Conservation (phyloP, 2,113 vertebrate genomes). For the Cyprinodon variegatus region DNA sequence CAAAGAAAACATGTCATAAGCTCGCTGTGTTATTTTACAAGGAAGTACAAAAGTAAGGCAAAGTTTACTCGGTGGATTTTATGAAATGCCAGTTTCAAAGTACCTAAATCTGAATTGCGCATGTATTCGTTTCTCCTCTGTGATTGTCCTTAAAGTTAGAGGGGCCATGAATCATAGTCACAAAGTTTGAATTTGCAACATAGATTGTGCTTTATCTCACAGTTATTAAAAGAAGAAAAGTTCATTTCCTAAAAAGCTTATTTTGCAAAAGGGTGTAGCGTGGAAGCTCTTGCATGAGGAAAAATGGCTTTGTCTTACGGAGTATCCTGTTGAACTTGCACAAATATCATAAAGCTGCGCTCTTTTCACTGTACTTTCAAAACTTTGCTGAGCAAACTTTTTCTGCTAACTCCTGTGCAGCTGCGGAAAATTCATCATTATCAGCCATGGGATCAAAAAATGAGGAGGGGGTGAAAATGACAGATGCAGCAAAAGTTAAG, state of each 20-base stretch:
- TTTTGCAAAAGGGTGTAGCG: constrained; percentile 28
- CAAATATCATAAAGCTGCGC: constrained; percentile 59
- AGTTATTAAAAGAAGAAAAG: constrained; percentile 32
- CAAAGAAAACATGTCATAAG: background rate
- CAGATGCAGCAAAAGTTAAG: constrained; percentile 72
- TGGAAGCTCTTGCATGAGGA: constrained; percentile 41
- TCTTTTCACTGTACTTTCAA: constrained; percentile 59
- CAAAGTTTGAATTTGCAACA: constrained; percentile 6
- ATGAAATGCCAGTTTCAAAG: background rate
- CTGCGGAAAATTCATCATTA: constrained; percentile 76
- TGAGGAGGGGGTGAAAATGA: constrained; percentile 69
- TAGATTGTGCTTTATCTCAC: constrained; percentile 14
- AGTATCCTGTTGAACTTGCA: constrained; percentile 56
- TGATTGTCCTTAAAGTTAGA: constrained; percentile 22
- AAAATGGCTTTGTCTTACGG: constrained; percentile 54
- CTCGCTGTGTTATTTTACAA: background rate
- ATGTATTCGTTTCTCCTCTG: background rate
- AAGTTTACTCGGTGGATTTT: background rate
- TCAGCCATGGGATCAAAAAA: constrained; percentile 75
- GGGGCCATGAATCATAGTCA: background rate
- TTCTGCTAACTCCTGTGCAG: constrained; percentile 64
- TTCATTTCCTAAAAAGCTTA: constrained; percentile 42
- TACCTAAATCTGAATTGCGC: background rate
- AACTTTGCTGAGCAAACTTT: constrained; percentile 75
- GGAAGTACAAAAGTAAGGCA: background rate